phyloP scores from a whole-genome alignment of 2,888 invertebrate genomes.

The Caenorhabditis sp. region DNA sequence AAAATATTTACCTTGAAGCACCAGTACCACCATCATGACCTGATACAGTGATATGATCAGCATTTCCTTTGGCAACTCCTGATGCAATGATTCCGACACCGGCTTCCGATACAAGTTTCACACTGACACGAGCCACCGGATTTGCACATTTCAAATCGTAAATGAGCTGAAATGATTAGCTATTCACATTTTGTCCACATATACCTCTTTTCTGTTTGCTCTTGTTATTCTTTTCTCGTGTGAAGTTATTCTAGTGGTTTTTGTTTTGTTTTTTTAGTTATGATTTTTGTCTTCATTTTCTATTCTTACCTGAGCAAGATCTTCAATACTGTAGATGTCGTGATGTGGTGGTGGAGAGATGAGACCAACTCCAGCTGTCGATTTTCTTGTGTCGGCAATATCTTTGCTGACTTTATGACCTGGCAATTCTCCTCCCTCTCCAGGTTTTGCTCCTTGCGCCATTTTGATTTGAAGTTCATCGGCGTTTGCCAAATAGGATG shows the following conservation, averaged over 20 bases:
- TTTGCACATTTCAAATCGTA: constrained; percentile 98
- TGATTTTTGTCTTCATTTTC: constrained; percentile 10
- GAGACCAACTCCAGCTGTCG: constrained; percentile 93
- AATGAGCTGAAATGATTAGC: constrained; percentile 78
- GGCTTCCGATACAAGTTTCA: constrained; percentile 96
- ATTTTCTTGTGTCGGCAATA: constrained; percentile 92
- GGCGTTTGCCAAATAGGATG: constrained; percentile 93
- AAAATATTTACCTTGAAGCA: constrained; percentile 75
- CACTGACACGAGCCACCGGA: constrained; percentile 91
- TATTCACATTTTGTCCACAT: neutral
- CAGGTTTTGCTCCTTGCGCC: constrained; percentile 96
- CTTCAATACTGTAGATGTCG: constrained; percentile 99
- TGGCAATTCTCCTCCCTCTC: constrained; percentile 96
- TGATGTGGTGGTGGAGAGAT: constrained; percentile 99
- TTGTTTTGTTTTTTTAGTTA: neutral
- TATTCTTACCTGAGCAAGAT: constrained; percentile 91
- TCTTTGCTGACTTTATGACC: constrained; percentile 87
- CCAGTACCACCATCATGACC: constrained; percentile 99
- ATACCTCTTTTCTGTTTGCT: neutral
- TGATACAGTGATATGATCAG: constrained; percentile 96
- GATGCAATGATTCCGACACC: constrained; percentile 99
- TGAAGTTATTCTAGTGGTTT: neutral
- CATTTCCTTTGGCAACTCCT: constrained; percentile 96
- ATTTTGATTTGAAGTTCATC: constrained; percentile 99
- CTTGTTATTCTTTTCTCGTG: neutral